These are phyloP conservation scores for Triplophysa siluroides DNA, from an alignment of 2,113 vertebrate species.

Conservation along the genomic window DNA sequence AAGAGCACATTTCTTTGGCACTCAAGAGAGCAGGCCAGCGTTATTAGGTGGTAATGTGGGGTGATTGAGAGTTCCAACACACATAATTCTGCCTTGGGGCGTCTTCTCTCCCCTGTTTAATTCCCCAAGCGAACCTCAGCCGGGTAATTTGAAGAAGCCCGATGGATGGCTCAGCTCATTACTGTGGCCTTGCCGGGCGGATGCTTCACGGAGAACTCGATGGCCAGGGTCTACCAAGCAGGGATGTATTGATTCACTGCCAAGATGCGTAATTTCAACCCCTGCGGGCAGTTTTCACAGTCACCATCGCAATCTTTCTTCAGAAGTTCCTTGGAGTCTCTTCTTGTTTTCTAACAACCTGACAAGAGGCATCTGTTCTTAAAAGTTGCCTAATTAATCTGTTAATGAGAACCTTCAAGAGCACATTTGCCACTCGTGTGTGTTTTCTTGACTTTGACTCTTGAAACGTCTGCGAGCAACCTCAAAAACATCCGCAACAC, in stretches of 20 bases:
- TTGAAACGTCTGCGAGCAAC: slow-evolving; percentile 40
- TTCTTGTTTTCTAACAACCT: slow-evolving; percentile 28
- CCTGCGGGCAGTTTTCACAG: slow-evolving; percentile 46
- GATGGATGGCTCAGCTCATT: slow-evolving; percentile 62
- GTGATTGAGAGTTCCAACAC: slow-evolving; percentile 67
- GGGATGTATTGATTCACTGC: slow-evolving; percentile 58
- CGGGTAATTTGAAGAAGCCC: slow-evolving; percentile 61
- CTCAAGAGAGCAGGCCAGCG: slow-evolving; percentile 47
- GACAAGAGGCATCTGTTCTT: slow-evolving; percentile 29
- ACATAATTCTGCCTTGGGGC: slow-evolving; percentile 63
- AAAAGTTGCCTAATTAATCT: slow-evolving; percentile 25
- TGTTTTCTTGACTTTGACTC: slow-evolving; percentile 12
- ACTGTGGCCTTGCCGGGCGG: slow-evolving; percentile 56
- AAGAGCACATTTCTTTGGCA: slow-evolving; percentile 53
- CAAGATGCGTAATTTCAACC: slow-evolving; percentile 51
- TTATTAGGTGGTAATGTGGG: slow-evolving; percentile 65
- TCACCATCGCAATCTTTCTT: slow-evolving; percentile 37
- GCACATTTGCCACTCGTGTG: neutral
- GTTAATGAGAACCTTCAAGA: neutral
- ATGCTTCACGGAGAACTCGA: slow-evolving; percentile 51
- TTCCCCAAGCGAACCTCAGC: slow-evolving; percentile 50
- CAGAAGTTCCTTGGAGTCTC: slow-evolving; percentile 32
- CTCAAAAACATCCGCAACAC: slow-evolving; percentile 39
- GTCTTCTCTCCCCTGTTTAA: slow-evolving; percentile 42
- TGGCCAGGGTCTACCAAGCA: slow-evolving; percentile 50